Percentiles rank a stretch among this genome's conserved stretches.
Conservation (phyloP, 2,113 vertebrate genomes). For the Xenus cinereus region DNA sequence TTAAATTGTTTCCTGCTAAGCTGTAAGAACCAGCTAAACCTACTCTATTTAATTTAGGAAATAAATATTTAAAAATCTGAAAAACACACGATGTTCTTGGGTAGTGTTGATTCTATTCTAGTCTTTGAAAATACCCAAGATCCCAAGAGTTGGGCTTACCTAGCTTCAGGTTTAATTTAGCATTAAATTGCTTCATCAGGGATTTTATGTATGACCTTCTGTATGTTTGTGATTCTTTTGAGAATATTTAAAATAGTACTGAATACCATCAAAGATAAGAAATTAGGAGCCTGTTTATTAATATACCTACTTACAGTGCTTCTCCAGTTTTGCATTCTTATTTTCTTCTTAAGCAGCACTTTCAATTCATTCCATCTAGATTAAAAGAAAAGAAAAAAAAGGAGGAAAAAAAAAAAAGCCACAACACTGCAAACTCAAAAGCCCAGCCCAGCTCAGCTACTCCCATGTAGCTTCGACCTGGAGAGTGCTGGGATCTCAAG, state of each 20-base stretch:
- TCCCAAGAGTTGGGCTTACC: constrained; percentile 60
- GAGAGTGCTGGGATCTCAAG: neutral
- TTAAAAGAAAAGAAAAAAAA: neutral
- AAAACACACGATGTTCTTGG: constrained; percentile 44
- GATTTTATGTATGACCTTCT: constrained; percentile 48
- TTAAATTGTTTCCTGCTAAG: constrained; percentile 70
- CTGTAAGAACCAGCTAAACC: constrained; percentile 43
- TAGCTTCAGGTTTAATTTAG: constrained; percentile 64
- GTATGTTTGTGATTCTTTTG: constrained; percentile 53
- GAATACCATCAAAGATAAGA: constrained; percentile 62
- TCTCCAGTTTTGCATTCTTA: neutral
- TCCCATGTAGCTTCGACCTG: neutral
- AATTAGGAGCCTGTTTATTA: constrained; percentile 55
- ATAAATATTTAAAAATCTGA: constrained; percentile 70
- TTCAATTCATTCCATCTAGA: constrained; percentile 7
- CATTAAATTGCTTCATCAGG: constrained; percentile 49
- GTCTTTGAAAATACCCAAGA: constrained; percentile 42
- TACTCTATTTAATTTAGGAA: constrained; percentile 68
- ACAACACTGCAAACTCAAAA: neutral
- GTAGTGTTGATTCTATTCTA: constrained; percentile 57
- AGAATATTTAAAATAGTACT: constrained; percentile 53
- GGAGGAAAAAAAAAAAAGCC: neutral
- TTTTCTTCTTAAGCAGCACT: constrained; percentile 44
- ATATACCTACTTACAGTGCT: neutral
- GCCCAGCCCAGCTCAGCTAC: neutral